These are phyloP conservation scores for Loriculus beryllinus DNA, from an alignment of 2,797 vertebrate genomes.

Conservation along the genomic window DNA sequence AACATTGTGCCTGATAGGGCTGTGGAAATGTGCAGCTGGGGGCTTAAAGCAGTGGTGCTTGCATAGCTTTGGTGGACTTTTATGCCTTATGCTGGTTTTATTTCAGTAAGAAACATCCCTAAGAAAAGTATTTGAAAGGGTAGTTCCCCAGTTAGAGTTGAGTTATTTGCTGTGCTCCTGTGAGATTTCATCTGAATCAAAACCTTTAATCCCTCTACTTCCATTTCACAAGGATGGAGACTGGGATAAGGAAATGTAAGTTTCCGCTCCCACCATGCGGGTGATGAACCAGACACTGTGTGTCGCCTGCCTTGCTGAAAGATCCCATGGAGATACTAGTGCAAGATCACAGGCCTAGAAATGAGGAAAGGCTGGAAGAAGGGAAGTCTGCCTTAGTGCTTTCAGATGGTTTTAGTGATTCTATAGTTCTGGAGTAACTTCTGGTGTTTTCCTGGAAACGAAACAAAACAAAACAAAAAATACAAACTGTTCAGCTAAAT, in stretches of 20 bases:
- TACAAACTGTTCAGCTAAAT: constrained; percentile 40
- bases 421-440: constrained; percentile 38
- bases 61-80: neutral
- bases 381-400: constrained; percentile 36
- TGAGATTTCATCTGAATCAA: constrained; percentile 19
- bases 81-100: neutral
- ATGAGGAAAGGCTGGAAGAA: constrained; percentile 34
- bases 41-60: neutral
- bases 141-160: neutral
- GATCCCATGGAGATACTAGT: constrained; percentile 34
- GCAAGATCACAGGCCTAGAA: constrained; percentile 35
- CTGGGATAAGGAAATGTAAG: neutral
- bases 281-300: constrained; percentile 7
- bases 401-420: constrained; percentile 47
- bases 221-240: neutral
- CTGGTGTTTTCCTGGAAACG: constrained; percentile 60
- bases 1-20: neutral
- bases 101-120: neutral
- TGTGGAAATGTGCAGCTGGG: neutral
- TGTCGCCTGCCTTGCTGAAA: constrained; percentile 45
- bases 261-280: neutral
- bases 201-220: constrained; percentile 27
- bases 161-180: neutral
- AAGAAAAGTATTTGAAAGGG: neutral
- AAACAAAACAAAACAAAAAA: constrained; percentile 19